These are phyloP conservation scores for Trichoplusia ni DNA, from an alignment of 1,140 invertebrate genomes.

Conservation along the genomic window DNA sequence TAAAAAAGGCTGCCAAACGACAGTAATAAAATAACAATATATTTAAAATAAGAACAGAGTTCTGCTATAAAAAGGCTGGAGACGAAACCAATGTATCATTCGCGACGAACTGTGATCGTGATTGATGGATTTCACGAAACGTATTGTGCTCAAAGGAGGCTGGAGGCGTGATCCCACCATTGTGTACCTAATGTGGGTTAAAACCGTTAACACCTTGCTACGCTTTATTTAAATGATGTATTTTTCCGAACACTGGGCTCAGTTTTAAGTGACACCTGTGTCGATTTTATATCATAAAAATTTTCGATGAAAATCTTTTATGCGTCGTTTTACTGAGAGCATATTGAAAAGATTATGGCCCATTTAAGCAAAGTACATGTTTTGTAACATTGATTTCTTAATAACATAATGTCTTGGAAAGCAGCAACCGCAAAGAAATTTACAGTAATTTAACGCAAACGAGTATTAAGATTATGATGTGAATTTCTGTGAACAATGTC, in stretches of 20 bases:
- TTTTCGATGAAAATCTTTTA: too few species aligned
- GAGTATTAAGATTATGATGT: too few species aligned
- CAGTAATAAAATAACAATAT: neutral
- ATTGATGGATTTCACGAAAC: constrained; percentile 9
- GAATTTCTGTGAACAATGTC: too few species aligned
- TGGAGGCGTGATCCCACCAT: neutral
- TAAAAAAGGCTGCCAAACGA: neutral
- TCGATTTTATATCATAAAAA: neutral
- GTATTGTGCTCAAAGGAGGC: constrained; percentile 21
- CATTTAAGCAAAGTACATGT: too few species aligned
- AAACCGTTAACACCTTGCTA: constrained; percentile 18
- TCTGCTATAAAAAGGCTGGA: too few species aligned
- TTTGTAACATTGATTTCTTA: too few species aligned
- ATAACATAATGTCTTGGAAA: too few species aligned
- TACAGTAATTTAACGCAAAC: too few species aligned
- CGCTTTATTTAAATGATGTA: neutral
- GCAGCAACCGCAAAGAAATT: too few species aligned
- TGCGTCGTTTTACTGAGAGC: too few species aligned
- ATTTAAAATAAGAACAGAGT: neutral
- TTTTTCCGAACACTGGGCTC: neutral
- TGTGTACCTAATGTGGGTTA: constrained; percentile 20
- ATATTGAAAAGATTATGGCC: too few species aligned
- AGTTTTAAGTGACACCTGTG: neutral
- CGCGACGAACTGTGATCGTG: neutral
- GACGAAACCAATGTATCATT: constrained; percentile 6